Conservation (phyloP, 2,113 vertebrate genomes). For the Datnioides undecimradiatus region DNA sequence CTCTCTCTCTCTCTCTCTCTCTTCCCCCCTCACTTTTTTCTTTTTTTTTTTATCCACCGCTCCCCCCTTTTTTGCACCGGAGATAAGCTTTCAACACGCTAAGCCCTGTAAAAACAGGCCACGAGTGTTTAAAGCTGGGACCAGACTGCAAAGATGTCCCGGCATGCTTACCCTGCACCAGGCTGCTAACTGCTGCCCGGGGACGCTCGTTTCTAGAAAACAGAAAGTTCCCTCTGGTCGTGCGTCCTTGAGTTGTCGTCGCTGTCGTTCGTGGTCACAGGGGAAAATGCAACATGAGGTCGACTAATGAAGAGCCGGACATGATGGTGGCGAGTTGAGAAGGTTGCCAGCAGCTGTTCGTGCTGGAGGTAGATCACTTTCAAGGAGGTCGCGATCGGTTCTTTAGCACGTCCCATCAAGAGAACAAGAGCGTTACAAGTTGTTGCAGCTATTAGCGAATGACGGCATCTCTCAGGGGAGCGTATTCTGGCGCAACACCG, state of each 20-base stretch:
- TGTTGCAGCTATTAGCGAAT: background rate
- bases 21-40: constrained; percentile 31
- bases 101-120: constrained; percentile 73
- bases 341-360: background rate
- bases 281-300: background rate
- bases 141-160: constrained; percentile 59
- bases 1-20: constrained; percentile 39
- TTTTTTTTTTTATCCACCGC: constrained; percentile 19
- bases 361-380: background rate
- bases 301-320: background rate
- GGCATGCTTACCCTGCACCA: constrained; percentile 35
- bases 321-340: background rate
- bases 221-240: background rate
- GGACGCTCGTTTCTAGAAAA: background rate
- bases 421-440: background rate
- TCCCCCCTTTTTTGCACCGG: constrained; percentile 56
- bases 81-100: constrained; percentile 70
- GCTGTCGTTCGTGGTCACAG: background rate
- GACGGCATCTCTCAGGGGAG: background rate
- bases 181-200: background rate
- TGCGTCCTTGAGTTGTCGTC: background rate
- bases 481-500: background rate
- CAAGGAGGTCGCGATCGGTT: background rate
- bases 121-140: constrained; percentile 54
- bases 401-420: background rate